Percentiles rank a stretch among this genome's conserved stretches.
Evolutionary conservation across 2,888 invertebrate genomes (phyloP).

Genomic region (Tenodera sinensis): DNA sequence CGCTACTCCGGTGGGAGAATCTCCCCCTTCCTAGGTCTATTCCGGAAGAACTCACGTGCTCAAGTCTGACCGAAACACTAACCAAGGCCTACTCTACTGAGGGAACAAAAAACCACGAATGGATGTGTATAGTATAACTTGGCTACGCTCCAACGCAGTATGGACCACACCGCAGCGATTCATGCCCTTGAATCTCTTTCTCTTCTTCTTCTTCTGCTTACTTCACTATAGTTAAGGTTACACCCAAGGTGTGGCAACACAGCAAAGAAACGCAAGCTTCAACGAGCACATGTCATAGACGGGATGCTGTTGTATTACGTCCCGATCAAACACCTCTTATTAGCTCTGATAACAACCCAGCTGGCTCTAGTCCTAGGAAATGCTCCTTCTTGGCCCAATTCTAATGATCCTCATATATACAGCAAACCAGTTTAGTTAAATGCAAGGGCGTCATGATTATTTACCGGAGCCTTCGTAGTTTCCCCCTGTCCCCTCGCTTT

Average conservation of each 20-base stretch:
- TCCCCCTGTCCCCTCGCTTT: too few relatives aligned
- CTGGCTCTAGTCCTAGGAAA: too few relatives aligned
- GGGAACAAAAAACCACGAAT: neutral
- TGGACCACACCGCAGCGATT: neutral
- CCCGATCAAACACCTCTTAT: too few relatives aligned
- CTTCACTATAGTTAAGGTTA: neutral
- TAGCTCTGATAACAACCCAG: too few relatives aligned
- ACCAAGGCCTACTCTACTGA: neutral
- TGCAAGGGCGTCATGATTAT: too few relatives aligned
- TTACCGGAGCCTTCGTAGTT: too few relatives aligned
- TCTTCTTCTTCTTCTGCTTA: neutral
- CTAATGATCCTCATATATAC: too few relatives aligned
- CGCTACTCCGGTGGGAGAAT: neutral
- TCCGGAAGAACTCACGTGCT: neutral
- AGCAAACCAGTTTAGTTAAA: too few relatives aligned
- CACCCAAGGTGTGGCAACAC: neutral
- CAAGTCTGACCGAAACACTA: neutral
- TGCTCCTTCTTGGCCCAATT: too few relatives aligned
- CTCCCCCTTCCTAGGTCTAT: neutral
- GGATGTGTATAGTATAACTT: neutral
- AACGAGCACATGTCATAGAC: neutral
- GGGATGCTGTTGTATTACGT: too few relatives aligned
- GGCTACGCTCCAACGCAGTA: neutral
- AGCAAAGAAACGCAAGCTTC: neutral
- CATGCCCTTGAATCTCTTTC: neutral